Evolutionary conservation across 2,797 vertebrate species (phyloP).

Genomic region (Artibeus jamaicensis): DNA sequence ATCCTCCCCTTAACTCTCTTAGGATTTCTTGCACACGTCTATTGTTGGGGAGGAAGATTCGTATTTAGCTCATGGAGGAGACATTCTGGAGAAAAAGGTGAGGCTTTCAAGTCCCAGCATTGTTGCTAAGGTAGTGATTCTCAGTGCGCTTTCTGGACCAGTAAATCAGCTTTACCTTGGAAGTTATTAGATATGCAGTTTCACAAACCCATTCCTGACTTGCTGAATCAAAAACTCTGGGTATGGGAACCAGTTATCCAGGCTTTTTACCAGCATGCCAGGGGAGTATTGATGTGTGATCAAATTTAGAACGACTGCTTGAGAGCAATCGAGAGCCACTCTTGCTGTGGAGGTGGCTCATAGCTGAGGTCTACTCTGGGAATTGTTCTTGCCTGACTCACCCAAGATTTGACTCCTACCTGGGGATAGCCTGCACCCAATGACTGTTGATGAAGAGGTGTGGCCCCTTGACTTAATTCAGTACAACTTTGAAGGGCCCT

Average conservation of each 20-base stretch:
- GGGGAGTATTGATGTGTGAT: background rate
- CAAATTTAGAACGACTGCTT: background rate
- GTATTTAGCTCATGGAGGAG: background rate
- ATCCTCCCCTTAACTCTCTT: background rate
- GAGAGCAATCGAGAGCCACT: background rate
- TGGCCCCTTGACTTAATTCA: background rate
- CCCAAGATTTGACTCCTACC: background rate
- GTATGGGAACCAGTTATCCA: background rate
- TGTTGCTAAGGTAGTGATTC: background rate
- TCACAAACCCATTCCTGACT: background rate
- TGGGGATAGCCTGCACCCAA: background rate
- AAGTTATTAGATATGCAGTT: background rate
- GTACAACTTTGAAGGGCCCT: background rate
- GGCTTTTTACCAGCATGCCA: background rate
- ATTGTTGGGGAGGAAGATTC: background rate
- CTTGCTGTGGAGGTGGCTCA: background rate
- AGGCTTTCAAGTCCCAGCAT: background rate
- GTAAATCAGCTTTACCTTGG: background rate
- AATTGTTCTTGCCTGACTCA: background rate
- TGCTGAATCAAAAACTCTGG: background rate
- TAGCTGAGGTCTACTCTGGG: background rate
- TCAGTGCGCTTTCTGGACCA: background rate
- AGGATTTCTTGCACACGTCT: background rate
- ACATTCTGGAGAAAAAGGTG: background rate
- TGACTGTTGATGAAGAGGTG: background rate